A percentile compares a stretch with the other conserved stretches of the same genome.
Evolutionary conservation across 1,140 invertebrate genomes (phyloP).

Genomic region (Bombus balteatus): DNA sequence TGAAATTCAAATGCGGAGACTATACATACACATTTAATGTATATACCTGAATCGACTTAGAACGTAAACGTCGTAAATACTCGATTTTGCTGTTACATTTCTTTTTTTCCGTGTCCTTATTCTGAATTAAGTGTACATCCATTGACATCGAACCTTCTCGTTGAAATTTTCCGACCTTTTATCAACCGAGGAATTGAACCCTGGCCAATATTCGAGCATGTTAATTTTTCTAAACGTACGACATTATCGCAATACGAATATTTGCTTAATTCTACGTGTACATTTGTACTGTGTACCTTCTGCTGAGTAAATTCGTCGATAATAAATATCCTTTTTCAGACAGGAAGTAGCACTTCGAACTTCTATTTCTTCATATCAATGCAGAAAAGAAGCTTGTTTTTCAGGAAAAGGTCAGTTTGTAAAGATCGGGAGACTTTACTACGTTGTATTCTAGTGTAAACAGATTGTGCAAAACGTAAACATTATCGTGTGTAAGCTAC

Average conservation of each 20-base stretch:
- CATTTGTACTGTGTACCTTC: accelerated
- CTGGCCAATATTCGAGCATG: too few relatives aligned
- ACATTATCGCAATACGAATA: not conserved
- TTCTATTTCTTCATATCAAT: too few relatives aligned
- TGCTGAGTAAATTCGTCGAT: not conserved
- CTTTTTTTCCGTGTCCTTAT: not conserved
- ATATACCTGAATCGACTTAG: not conserved
- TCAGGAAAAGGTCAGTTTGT: not conserved
- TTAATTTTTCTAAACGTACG: not conserved
- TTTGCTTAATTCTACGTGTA: not conserved
- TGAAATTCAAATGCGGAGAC: not conserved
- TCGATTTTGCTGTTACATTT: not conserved
- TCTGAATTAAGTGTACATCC: not conserved
- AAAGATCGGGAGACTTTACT: not conserved
- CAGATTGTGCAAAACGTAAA: not conserved
- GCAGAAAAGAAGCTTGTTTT: not conserved
- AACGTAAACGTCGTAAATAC: not conserved
- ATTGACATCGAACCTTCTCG: too few relatives aligned
- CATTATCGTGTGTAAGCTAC: too few relatives aligned
- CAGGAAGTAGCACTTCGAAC: too few relatives aligned
- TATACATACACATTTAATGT: not conserved
- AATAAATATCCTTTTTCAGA: not conserved
- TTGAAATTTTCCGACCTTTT: not conserved
- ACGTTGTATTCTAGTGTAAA: not conserved
- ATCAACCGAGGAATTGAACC: accelerated